Conservation (phyloP, 1,140 invertebrate species). For the Trachelipus rathkii region DNA sequence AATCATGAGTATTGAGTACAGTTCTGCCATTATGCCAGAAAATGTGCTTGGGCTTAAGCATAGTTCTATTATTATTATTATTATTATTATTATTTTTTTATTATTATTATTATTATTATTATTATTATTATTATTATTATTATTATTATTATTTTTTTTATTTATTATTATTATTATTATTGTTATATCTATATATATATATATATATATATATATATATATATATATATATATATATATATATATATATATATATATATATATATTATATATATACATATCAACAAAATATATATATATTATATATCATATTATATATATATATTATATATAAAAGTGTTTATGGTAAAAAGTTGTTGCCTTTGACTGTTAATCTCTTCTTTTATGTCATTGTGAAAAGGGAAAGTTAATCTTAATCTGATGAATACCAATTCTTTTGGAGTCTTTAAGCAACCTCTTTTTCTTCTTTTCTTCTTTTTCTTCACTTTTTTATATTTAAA, state of each 20-base stretch:
- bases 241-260: background rate
- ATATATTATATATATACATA: background rate
- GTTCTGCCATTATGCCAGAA: no score
- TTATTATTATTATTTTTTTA: no score
- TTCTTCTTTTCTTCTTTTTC: background rate
- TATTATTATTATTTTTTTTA: no score
- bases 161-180: no score
- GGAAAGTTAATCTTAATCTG: constrained; percentile 6
- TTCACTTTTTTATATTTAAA: background rate
- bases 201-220: no score
- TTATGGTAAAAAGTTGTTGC: constrained; percentile 1
- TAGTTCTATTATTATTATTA: no score
- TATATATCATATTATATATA: background rate
- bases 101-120: no score
- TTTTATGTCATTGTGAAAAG: constrained; percentile 13
- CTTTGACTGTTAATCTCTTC: background rate
- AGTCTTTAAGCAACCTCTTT: background rate
- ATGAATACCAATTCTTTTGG: background rate
- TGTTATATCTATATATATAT: no score
- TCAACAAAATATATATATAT: background rate
- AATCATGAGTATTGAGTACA: no score
- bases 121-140: no score
- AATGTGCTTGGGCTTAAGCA: no score
- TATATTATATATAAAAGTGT: background rate
- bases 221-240: constrained; percentile 1